phyloP scores from a whole-genome alignment of 2,888 invertebrate species.

The Papilio protenor region DNA sequence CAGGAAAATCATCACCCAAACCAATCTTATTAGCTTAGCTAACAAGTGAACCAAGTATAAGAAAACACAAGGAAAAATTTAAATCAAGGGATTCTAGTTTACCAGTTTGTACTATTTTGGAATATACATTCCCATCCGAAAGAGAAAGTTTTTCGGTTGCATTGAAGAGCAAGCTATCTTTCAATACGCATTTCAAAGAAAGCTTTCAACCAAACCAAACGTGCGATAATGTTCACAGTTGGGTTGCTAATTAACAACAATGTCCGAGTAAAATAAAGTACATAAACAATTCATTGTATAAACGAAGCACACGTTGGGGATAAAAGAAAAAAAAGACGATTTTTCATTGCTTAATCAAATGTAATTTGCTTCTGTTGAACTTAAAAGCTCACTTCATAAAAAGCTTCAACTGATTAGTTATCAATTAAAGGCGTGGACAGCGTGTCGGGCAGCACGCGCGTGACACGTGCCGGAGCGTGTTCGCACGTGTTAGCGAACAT shows the following conservation, averaged over 20 bases:
- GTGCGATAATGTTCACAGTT: background rate
- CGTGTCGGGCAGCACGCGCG: conserved; percentile 35
- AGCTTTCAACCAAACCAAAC: background rate
- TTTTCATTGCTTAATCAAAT: conserved; percentile 40
- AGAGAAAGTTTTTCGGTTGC: no score
- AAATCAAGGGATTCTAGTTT: no score
- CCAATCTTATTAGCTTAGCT: no score
- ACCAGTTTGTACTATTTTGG: no score
- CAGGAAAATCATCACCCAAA: no score
- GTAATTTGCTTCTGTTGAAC: conserved; percentile 6
- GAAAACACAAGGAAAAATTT: no score
- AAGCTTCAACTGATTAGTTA: conserved; percentile 58
- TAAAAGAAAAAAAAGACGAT: conserved; percentile 32
- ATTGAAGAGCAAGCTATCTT: no score
- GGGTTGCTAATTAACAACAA: background rate
- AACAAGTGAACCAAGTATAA: no score
- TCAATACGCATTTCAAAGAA: no score
- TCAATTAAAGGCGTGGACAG: conserved; percentile 53
- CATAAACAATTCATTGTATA: background rate
- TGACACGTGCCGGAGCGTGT: conserved; percentile 49
- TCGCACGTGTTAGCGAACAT: conserved; percentile 37
- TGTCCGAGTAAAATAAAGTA: background rate
- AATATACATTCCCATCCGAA: no score
- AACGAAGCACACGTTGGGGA: background rate
- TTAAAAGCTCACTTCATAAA: conserved; percentile 18